Percentiles rank a stretch among this genome's conserved stretches.
Conservation (phyloP, 2,888 invertebrate species). For the Ceriagrion tenellum region DNA sequence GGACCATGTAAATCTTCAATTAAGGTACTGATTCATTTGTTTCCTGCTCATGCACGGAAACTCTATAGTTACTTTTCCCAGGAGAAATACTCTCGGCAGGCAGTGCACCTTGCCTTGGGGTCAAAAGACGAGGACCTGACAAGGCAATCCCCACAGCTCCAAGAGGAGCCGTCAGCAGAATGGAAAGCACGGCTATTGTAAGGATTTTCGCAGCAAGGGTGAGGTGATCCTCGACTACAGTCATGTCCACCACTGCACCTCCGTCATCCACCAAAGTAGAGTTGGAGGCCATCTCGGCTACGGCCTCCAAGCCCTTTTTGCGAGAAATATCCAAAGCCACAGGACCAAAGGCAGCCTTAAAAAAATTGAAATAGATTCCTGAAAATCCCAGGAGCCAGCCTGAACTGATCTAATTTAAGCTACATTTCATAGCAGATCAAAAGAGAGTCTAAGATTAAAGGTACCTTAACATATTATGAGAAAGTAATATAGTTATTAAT, state of each 20-base stretch:
- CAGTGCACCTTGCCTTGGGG: neutral
- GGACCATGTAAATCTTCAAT: neutral
- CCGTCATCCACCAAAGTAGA: conserved; percentile 70
- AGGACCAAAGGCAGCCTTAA: conserved; percentile 85
- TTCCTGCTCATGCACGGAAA: neutral
- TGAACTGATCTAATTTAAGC: too few relatives aligned
- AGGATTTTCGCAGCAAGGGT: conserved; percentile 73
- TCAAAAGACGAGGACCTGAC: conserved; percentile 74
- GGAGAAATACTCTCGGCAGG: neutral
- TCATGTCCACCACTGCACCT: neutral
- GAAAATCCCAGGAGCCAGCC: neutral
- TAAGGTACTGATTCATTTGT: conserved; percentile 16
- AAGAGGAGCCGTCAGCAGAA: conserved; percentile 77
- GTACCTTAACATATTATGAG: too few relatives aligned
- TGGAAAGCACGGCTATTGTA: conserved; percentile 77
- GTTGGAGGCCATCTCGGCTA: conserved; percentile 72
- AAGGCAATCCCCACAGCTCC: conserved; percentile 75
- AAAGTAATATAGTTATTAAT: too few relatives aligned
- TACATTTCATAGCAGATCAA: too few relatives aligned
- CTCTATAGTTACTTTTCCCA: conserved; percentile 11
- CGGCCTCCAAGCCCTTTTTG: conserved; percentile 73
- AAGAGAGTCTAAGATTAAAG: too few relatives aligned
- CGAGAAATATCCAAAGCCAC: conserved; percentile 82
- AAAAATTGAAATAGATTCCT: conserved; percentile 71
- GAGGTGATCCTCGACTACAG: neutral